These are phyloP conservation scores for Macroteleia sp. DNA, from an alignment of 2,888 invertebrate genomes.

Conservation along the genomic window DNA sequence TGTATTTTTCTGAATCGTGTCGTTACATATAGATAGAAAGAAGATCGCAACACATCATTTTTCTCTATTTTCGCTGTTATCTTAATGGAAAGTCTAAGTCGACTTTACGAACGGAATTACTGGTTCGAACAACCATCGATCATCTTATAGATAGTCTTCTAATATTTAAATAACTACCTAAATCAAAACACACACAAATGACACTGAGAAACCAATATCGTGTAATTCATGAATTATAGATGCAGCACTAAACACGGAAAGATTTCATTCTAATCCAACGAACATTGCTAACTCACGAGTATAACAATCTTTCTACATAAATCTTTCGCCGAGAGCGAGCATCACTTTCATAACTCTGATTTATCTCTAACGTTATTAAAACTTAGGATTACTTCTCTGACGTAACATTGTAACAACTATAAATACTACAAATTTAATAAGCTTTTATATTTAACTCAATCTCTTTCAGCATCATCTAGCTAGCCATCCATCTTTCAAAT, in stretches of 20 bases:
- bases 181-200: conserved; percentile 7
- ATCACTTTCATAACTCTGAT: conserved; percentile 26
- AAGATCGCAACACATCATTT: background rate
- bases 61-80: background rate
- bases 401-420: conserved; percentile 9
- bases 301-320: conserved; percentile 25
- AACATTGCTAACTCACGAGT: background rate
- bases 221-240: conserved; percentile 14
- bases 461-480: background rate
- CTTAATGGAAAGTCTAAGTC: background rate
- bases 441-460: conserved; percentile 30
- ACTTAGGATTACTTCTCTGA: conserved; percentile 16
- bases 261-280: background rate
- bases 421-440: conserved; percentile 37
- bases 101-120: background rate
- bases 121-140: background rate
- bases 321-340: conserved; percentile 2
- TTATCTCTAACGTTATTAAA: conserved; percentile 29
- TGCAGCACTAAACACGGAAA: background rate
- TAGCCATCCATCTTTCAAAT: conserved; percentile 15
- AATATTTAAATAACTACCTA: conserved; percentile 15
- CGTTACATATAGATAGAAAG: conserved; percentile 3
- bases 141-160: conserved; percentile 6
- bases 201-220: background rate
- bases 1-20: no score